phyloP scores from a whole-genome alignment of 1,140 invertebrate genomes.

The Seison nebaliae region DNA sequence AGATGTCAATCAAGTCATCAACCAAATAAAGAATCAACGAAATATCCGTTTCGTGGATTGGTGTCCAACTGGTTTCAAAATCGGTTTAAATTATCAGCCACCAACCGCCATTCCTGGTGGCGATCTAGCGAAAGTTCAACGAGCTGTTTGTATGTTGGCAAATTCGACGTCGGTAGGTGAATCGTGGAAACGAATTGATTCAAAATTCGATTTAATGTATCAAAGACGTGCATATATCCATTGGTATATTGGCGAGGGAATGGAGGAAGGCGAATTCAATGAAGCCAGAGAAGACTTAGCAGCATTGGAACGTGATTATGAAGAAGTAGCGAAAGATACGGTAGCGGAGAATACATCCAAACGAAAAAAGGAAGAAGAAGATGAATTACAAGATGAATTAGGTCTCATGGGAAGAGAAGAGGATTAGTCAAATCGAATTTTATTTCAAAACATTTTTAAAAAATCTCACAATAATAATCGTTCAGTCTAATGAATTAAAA shows the following conservation, averaged over 20 bases:
- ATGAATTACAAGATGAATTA: too few species aligned
- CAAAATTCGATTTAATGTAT: slow-evolving; percentile 38
- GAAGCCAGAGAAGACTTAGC: slow-evolving; percentile 32
- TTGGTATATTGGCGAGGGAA: slow-evolving; percentile 19
- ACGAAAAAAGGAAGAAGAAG: too few species aligned
- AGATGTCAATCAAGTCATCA: slow-evolving; percentile 43
- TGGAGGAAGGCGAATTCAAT: slow-evolving; percentile 7
- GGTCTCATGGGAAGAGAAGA: too few species aligned
- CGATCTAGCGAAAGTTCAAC: slow-evolving; percentile 52
- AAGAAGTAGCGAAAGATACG: slow-evolving; percentile 35
- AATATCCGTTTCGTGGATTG: slow-evolving; percentile 47
- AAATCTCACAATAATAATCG: too few species aligned
- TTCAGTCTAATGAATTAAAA: too few species aligned
- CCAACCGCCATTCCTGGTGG: slow-evolving; percentile 29
- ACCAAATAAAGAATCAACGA: slow-evolving; percentile 31
- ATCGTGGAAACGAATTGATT: slow-evolving; percentile 34
- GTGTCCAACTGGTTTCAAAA: slow-evolving; percentile 50
- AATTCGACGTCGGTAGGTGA: slow-evolving; percentile 55
- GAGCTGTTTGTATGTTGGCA: slow-evolving; percentile 52
- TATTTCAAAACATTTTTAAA: too few species aligned
- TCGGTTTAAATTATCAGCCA: slow-evolving; percentile 20
- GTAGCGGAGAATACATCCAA: too few species aligned
- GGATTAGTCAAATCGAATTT: too few species aligned
- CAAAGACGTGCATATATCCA: slow-evolving; percentile 30
- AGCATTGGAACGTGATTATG: slow-evolving; percentile 38